Evolutionary conservation across 1,140 invertebrate genomes (phyloP).

Genomic region (Euborellia annulipes): DNA sequence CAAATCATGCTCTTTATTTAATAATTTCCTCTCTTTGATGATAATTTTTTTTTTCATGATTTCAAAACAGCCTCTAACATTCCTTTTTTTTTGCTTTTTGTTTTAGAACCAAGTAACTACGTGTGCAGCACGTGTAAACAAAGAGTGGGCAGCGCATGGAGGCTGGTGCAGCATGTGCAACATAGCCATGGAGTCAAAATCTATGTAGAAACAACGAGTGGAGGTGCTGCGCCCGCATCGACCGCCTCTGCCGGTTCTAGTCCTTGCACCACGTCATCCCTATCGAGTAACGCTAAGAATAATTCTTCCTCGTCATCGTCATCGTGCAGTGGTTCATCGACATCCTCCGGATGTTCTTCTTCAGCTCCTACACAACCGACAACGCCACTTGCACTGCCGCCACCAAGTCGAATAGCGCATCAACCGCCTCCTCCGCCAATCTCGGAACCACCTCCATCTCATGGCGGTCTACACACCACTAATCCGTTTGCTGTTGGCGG

Average conservation of each 20-base stretch:
- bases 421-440: slow-evolving; percentile 11
- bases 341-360: slow-evolving; percentile 37
- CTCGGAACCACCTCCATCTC: slow-evolving; percentile 17
- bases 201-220: slow-evolving; percentile 50
- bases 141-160: slow-evolving; percentile 80
- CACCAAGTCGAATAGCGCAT: slow-evolving; percentile 24
- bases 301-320: slow-evolving; percentile 35
- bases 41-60: too few species aligned
- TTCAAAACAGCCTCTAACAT: too few species aligned
- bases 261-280: slow-evolving; percentile 6
- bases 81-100: slow-evolving; percentile 25
- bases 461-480: slow-evolving; percentile 41
- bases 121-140: slow-evolving; percentile 89
- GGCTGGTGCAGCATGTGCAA: slow-evolving; percentile 86
- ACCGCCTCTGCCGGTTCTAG: slow-evolving; percentile 12
- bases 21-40: too few species aligned
- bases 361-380: slow-evolving; percentile 26
- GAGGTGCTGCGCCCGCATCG: slow-evolving; percentile 21
- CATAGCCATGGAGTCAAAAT: slow-evolving; percentile 85
- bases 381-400: slow-evolving; percentile 31
- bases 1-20: too few species aligned
- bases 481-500: slow-evolving; percentile 49
- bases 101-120: slow-evolving; percentile 88
- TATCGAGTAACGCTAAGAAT: slow-evolving; percentile 13
- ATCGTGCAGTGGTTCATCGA: slow-evolving; percentile 37